phyloP scores from a whole-genome alignment of 2,797 vertebrate species.

The Chiroxiphia lanceolata region DNA sequence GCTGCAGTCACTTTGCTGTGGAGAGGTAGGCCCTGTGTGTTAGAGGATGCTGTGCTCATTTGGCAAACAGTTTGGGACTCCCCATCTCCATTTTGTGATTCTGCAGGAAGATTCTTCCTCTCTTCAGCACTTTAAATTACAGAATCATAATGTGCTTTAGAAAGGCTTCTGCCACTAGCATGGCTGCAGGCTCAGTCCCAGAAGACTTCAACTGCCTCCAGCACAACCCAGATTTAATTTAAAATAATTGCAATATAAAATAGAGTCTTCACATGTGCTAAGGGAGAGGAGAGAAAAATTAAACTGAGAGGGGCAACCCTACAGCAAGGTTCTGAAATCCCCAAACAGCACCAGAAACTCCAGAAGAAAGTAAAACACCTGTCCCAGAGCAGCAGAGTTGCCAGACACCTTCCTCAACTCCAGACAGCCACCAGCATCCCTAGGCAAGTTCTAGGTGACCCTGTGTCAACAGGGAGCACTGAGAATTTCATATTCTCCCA shows the following conservation, averaged over 20 bases:
- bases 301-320: conserved; percentile 64
- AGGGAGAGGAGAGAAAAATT: conserved; percentile 68
- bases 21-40: neutral
- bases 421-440: neutral
- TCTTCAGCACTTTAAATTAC: neutral
- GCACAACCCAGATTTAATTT: conserved; percentile 69
- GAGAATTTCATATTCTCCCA: neutral
- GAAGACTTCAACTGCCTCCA: conserved; percentile 47
- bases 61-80: neutral
- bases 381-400: neutral
- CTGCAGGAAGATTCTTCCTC: neutral
- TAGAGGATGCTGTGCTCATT: neutral
- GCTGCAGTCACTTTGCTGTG: neutral
- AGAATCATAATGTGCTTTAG: neutral
- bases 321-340: conserved; percentile 50
- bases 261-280: conserved; percentile 37
- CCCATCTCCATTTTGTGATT: neutral
- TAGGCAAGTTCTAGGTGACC: neutral
- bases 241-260: conserved; percentile 69
- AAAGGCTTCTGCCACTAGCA: conserved; percentile 27
- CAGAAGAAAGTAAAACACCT: neutral
- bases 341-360: conserved; percentile 30
- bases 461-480: neutral
- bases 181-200: conserved; percentile 38
- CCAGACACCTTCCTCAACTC: neutral